Evolutionary conservation across 2,797 vertebrate genomes (phyloP).

Genomic region (Enteromius fasciolatus): DNA sequence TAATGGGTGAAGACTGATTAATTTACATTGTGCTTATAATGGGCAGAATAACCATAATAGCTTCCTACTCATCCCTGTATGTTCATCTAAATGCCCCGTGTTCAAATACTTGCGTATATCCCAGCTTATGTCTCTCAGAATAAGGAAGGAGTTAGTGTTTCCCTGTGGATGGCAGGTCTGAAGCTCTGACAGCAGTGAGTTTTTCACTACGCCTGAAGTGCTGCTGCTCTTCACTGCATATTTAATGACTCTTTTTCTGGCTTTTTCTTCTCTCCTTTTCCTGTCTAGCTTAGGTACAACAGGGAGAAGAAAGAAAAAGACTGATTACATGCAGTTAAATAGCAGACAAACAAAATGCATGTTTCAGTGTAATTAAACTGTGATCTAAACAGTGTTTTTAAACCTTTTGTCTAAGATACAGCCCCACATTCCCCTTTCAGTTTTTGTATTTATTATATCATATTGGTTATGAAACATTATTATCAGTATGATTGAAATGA

Average conservation of each 20-base stretch:
- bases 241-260: slow-evolving; percentile 78
- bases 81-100: not conserved
- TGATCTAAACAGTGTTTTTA: slow-evolving; percentile 7
- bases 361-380: slow-evolving; percentile 24
- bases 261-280: slow-evolving; percentile 60
- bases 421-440: not conserved
- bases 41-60: slow-evolving; percentile 1
- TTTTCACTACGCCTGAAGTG: slow-evolving; percentile 68
- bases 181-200: slow-evolving; percentile 56
- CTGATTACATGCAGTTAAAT: slow-evolving; percentile 17
- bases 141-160: slow-evolving; percentile 45
- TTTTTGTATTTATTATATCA: too few species aligned
- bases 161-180: slow-evolving; percentile 53
- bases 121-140: slow-evolving; percentile 13
- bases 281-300: slow-evolving; percentile 64
- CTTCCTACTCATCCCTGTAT: not conserved
- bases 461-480: not conserved
- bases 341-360: slow-evolving; percentile 5
- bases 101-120: not conserved
- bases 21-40: slow-evolving; percentile 11
- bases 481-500: not conserved
- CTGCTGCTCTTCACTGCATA: slow-evolving; percentile 74
- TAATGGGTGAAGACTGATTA: slow-evolving; percentile 24
- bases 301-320: slow-evolving; percentile 57
- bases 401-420: not conserved